These are phyloP conservation scores for Chionoecetes opilio DNA, from an alignment of 1,140 invertebrate genomes.

Conservation along the genomic window DNA sequence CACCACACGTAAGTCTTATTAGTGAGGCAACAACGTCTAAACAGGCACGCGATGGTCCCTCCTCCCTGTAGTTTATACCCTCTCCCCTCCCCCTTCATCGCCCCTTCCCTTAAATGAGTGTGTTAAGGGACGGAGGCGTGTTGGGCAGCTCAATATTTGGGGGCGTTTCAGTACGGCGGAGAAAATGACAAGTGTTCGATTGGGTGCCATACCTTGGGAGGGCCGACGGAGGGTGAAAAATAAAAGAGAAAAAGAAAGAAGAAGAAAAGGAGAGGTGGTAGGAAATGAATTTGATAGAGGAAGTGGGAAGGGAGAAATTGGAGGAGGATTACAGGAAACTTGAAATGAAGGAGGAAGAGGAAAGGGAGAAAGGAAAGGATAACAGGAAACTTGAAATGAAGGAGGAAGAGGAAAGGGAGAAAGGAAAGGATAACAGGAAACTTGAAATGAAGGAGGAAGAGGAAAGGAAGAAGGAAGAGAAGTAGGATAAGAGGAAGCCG, in stretches of 20 bases:
- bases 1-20: too few species aligned
- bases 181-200: not conserved
- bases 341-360: too few species aligned
- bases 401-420: not conserved
- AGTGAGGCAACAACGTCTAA: not conserved
- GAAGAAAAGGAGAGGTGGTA: not conserved
- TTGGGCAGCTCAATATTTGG: constrained; percentile 17
- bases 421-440: not conserved
- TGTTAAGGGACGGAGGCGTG: not conserved
- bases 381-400: not conserved
- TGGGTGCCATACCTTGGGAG: too few species aligned
- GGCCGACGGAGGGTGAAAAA: not conserved
- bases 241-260: not conserved
- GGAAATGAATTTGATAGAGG: too few species aligned
- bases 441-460: not conserved
- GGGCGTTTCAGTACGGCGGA: not conserved
- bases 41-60: not conserved
- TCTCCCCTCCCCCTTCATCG: not conserved
- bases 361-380: not conserved
- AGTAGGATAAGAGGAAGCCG: not conserved
- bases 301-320: too few species aligned
- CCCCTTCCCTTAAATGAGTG: not conserved
- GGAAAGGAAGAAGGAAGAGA: not conserved
- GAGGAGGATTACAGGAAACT: too few species aligned
- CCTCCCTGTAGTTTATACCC: not conserved